Evolutionary conservation across 2,888 invertebrate genomes (phyloP), one percentile per base, ranked within the genome.

Genomic region (Hypercompe scribonia): DNA sequence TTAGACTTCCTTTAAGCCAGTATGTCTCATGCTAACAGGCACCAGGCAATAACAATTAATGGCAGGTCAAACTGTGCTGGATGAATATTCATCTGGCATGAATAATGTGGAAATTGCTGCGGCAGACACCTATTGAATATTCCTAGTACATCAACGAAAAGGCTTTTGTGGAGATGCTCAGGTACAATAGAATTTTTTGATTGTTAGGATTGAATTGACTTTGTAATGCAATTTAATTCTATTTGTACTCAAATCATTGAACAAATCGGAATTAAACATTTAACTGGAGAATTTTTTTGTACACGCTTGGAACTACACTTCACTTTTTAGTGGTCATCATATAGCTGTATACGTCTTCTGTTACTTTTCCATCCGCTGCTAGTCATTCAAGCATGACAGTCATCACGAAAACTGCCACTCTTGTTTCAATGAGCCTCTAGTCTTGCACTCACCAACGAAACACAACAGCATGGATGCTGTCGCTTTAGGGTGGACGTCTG

Each of bases 81-180:
- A 91, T 94, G 93, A 94, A 95, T 95, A 95, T 95, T 94, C 94
- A 93, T 90, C 78, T 85, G 83, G 89, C 89, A 93, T 94, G 91
- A 92, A 92, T 93, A 94, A 94, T 93, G 89, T 90, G 90, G 87
- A 92, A 90, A 92, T 92, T 89, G 86, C 90, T 87, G 90, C 90
- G 86, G 86, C 86, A 85, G 83, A 87, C 90, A 87, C 87, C 89
- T 83, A 87, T 89, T 92, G 91, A 90, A 92, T 92, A 92, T 92
- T 89, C 90, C 85, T 81, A 83, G 88, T 87, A 87, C 91, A 91
- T 91, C 91, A 88, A 84, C 84, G 82, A 80, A 81, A 86, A 79
- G 80, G 87, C 87, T 88, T 90, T 91, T 90, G 89, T 90, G 90
- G 86, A 83, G 89, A 88, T 88, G 84, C 90, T 89, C 87, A 50